Conservation (phyloP, 92 coral and sea anemone species). For the Epizoanthus fatuus region DNA sequence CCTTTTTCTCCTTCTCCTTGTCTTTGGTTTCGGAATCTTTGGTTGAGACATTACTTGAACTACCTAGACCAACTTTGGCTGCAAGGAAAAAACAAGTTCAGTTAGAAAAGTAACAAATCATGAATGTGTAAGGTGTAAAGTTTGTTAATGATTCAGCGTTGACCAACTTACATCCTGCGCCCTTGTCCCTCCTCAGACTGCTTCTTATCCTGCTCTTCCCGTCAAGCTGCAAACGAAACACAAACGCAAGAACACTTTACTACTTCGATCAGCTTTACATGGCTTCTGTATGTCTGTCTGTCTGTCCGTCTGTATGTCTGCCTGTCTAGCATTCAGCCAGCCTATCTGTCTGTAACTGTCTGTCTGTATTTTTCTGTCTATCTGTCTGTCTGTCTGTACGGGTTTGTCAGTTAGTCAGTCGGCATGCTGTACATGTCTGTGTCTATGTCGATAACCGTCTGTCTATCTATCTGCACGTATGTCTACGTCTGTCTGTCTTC, state of each 20-base stretch:
- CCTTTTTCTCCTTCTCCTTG: conserved; percentile 28
- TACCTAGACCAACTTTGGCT: conserved; percentile 34
- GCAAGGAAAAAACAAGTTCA: not conserved
- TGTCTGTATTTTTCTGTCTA: not conserved
- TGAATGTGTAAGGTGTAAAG: not conserved
- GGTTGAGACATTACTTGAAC: conserved; percentile 13
- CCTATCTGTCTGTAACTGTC: not conserved
- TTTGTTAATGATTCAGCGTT: not conserved
- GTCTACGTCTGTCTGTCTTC: too few relatives aligned
- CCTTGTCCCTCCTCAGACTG: conserved; percentile 32
- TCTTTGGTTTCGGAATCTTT: conserved; percentile 26
- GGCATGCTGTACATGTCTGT: not conserved
- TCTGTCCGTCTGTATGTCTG: not conserved
- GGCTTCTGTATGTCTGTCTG: not conserved
- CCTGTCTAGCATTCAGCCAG: not conserved
- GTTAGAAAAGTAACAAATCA: not conserved
- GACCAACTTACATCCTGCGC: conserved; percentile 26
- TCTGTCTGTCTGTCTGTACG: not conserved
- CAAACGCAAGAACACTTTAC: not conserved
- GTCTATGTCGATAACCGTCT: not conserved
- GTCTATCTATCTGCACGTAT: not conserved
- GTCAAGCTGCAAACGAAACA: conserved; percentile 11
- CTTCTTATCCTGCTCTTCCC: conserved; percentile 39
- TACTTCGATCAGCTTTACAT: too few relatives aligned
- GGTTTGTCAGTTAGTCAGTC: not conserved